Evolutionary conservation across 2,888 invertebrate genomes (phyloP), one percentile per base, ranked within the genome.

Genomic region (Diarsia brunnea): DNA sequence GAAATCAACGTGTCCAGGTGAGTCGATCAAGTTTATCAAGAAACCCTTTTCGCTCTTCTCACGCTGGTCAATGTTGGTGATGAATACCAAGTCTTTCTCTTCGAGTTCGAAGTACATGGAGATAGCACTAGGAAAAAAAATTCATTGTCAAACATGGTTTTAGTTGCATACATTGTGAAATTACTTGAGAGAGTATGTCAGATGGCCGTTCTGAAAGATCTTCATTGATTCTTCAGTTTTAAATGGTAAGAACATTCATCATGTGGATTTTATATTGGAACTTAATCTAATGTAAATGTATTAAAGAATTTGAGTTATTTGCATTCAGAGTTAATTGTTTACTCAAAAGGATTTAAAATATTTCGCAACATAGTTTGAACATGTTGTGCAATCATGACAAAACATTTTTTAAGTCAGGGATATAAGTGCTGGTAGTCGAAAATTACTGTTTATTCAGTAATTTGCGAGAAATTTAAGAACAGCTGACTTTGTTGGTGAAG

Each of bases 1-100:
- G 97, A 99, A 99, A 97, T 99, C 99, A 93, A 99, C 99, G 98
- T 99, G 99, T 87, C 99, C 99, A 89, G 99, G 99, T 31, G 99
- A 99, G 97, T 99, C 99, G 91, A 99, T 99, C 96, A 99, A 97
- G 96, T 99, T 99, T 97, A 99, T 99, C 96, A 99, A 98, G 98
- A 99, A 99, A 97, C 99, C 99, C 95, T 98, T 98, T 89, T 98
- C 98, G 51, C 97, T 98, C 97, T 98, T 98, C 92, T 99, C 99
- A 92, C 98, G 98, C 96, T 99, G 99, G 95, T 99, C 98, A 63
- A 97, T 97, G 91, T 98, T 98, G 89, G 98, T 99, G 94, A 99
- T 99, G 97, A 99, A 99, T 24, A 98, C 97, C 94, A 99, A 97
- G 97, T 99, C 99, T 95, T 99, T 99, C 90, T 99, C 98, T 73